A percentile compares a stretch with the other conserved stretches of the same genome.
Conservation (phyloP, 1,140 invertebrate species). For the Metopolophium dirhodum region DNA sequence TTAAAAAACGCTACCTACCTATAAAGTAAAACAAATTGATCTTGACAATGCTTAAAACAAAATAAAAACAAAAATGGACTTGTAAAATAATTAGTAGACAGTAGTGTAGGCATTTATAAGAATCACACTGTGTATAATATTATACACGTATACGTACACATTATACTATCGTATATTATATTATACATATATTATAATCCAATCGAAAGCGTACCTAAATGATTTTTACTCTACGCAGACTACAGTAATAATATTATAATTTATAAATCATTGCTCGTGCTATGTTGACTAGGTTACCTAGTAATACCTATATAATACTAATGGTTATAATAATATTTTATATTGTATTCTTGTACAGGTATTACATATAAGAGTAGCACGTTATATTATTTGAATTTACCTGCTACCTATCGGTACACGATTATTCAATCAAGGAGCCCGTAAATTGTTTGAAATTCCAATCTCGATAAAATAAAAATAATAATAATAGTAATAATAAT, state of each 20-base stretch:
- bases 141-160: too few species aligned
- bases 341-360: too few species aligned
- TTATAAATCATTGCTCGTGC: neutral
- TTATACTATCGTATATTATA: too few species aligned
- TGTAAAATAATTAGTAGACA: too few species aligned
- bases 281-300: constrained; percentile 6
- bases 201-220: neutral
- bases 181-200: neutral
- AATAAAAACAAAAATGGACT: too few species aligned
- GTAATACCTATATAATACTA: neutral
- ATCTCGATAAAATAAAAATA: neutral
- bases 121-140: too few species aligned
- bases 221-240: neutral
- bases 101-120: too few species aligned
- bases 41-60: too few species aligned
- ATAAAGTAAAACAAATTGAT: too few species aligned
- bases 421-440: constrained; percentile 12
- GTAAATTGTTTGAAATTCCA: constrained; percentile 24
- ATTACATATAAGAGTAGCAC: neutral
- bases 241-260: neutral
- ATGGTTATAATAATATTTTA: neutral
- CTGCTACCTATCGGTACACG: neutral
- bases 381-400: neutral
- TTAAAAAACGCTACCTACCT: too few species aligned
- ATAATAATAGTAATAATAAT: neutral